Conservation (phyloP, 2,113 vertebrate genomes). For the Gymnocephalus cernua region DNA sequence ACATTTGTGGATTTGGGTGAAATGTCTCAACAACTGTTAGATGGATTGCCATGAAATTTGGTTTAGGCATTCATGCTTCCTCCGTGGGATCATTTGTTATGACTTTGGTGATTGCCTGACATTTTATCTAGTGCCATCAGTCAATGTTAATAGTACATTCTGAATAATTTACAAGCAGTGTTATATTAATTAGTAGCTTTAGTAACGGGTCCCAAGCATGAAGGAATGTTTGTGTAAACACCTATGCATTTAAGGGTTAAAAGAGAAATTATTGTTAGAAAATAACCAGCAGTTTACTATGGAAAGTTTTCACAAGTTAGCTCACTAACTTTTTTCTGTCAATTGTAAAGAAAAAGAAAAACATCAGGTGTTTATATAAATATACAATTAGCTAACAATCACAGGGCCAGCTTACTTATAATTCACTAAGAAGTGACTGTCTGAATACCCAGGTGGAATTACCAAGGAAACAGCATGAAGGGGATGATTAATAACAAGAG, state of each 20-base stretch:
- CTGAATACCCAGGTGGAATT: slow-evolving; percentile 46
- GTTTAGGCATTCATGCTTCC: not conserved
- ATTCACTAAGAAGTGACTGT: slow-evolving; percentile 37
- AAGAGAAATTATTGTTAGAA: not conserved
- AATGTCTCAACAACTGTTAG: not conserved
- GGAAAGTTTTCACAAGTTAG: not conserved
- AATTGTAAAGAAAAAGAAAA: not conserved
- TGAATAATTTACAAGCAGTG: not conserved
- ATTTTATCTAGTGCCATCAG: not conserved
- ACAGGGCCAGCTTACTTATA: slow-evolving; percentile 26
- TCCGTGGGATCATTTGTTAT: too few relatives aligned
- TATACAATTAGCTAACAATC: slow-evolving; percentile 33
- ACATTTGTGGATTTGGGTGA: not conserved
- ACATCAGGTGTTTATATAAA: slow-evolving; percentile 17
- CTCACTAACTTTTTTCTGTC: not conserved
- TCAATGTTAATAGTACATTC: not conserved
- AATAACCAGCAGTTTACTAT: not conserved
- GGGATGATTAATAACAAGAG: slow-evolving; percentile 41
- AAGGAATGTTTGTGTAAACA: not conserved
- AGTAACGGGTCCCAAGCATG: not conserved
- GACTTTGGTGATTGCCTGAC: not conserved
- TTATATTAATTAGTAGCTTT: not conserved
- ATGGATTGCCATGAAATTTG: not conserved
- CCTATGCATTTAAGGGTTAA: not conserved
- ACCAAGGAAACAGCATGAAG: slow-evolving; percentile 47